These are phyloP conservation scores for Micromesistius poutassou DNA, from an alignment of 2,797 vertebrate species.

Conservation along the genomic window DNA sequence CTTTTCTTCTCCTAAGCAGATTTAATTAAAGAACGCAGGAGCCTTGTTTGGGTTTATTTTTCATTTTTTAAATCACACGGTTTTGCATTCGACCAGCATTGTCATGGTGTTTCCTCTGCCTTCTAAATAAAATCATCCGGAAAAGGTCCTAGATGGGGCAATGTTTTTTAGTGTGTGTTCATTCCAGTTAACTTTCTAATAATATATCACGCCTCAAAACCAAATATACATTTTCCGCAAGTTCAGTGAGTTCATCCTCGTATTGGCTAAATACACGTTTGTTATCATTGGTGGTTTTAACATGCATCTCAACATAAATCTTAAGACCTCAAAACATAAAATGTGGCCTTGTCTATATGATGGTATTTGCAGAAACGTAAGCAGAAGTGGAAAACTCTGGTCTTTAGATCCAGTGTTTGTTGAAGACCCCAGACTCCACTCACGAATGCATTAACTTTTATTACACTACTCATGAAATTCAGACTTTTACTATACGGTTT, in stretches of 20 bases:
- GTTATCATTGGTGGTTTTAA: background rate
- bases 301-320: background rate
- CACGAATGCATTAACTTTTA: background rate
- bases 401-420: background rate
- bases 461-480: background rate
- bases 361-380: background rate
- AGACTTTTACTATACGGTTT: background rate
- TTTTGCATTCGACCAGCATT: background rate
- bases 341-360: background rate
- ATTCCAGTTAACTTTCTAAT: background rate
- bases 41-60: background rate
- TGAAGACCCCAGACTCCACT: slow-evolving; percentile 1
- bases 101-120: background rate
- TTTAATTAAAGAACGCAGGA: background rate
- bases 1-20: slow-evolving; percentile 3
- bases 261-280: background rate
- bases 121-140: background rate
- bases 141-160: background rate
- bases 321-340: background rate
- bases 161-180: background rate
- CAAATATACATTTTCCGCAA: background rate
- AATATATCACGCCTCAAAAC: background rate
- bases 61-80: background rate
- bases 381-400: background rate
- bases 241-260: background rate